Base-by-base conservation (phyloP, 1,140 invertebrate genomes). In the Drosophila ananassae region DNA sequence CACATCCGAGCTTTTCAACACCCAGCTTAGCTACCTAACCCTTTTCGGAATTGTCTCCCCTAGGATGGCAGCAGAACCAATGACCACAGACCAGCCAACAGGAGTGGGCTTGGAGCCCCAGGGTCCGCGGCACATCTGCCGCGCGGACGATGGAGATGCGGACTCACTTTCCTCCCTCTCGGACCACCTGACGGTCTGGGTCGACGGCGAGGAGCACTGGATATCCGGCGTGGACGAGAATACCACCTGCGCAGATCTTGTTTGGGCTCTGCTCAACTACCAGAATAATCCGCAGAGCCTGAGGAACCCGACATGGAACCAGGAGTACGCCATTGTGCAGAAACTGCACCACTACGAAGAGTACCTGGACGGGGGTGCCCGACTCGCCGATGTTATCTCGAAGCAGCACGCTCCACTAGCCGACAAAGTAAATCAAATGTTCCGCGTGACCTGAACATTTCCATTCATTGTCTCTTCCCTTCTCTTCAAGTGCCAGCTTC, bases 161-260 rank as follows among this genome's bases (percentile, higher is more conserved):
- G 80, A 81, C 22, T 93, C 91, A 50, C 92, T 93, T 61, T 92
- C 93, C 74, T 93, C 75, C 1, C 28, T 68, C 10, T 73, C 76
- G 48, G 94, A 95, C 76, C 95, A 96, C 89, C 94, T 97, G n/a
- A 95, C 95, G 0, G 95, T 97, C 57, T 95, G 96, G 94, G 94
- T 97, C 2, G 92, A 94, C 56, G 96, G 95, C 22, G 94, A 95
- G 67, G 94, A 95, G 83, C 94, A 96, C 77, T 97, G 96, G 95
- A 95, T 97, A 22, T 94, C 96, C 2, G 96, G 96, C 8, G 94
- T 97, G 5, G 94, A 94, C 13, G 93, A 94, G 9, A 94, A 94
- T 52, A 97, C 96, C 2, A 97, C 96, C 1, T 97, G 96, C 82
- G 94, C 95, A 39, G 96, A 97, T 90, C 93, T 97, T 53, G 95